Evolutionary conservation across 2,113 vertebrate species (phyloP), one percentile per base, ranked within the genome.

Genomic region (Tetrax tetrax): DNA sequence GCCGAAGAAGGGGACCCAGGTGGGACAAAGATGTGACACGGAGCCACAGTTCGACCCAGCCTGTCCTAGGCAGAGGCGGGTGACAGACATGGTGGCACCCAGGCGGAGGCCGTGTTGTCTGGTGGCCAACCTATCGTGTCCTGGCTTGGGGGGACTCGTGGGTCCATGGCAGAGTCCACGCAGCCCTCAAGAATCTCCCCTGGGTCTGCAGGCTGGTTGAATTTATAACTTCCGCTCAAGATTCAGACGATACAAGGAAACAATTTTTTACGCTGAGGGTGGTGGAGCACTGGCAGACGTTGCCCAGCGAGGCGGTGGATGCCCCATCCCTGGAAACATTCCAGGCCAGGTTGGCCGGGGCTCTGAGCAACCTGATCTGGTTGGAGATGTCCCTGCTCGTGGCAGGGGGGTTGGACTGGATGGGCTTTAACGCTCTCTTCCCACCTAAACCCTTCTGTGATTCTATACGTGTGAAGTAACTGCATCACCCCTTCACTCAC

Each of bases 71-170:
- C 60, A 75, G 50, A 77, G 43, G 24, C 2, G 5, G 35, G 25
- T 56, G 68, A 56, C 0, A 1, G 66, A 68, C 0, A 1, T 37
- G 35, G 35, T 41, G 9, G 23, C 47, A 56, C 22, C 13, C 35
- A 37, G 31, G 18, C 4, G 11, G 38, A 59, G 45, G 38, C 25
- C 1, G 1, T 37, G 29, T 47, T 20, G 3, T 25, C 61, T 78
- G 60, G 59, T 7, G 13, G 8, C 22, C 76, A 77, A 35, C 10
- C 14, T 53, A 20, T 14, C 41, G 5, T 41, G 41, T 41, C 41
- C 41, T 41, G 10, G 23, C 6, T n/a, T 57, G 17, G 29, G 74
- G 70, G 6, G 35, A 61, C 25, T 78, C 51, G 6, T 50, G 48
- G 21, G 33, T 64, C 23, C 28, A 47, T 56, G n/a, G 18, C 33